Conservation (phyloP, 2,888 invertebrate genomes). For the Acanthosepion pharaonis region DNA sequence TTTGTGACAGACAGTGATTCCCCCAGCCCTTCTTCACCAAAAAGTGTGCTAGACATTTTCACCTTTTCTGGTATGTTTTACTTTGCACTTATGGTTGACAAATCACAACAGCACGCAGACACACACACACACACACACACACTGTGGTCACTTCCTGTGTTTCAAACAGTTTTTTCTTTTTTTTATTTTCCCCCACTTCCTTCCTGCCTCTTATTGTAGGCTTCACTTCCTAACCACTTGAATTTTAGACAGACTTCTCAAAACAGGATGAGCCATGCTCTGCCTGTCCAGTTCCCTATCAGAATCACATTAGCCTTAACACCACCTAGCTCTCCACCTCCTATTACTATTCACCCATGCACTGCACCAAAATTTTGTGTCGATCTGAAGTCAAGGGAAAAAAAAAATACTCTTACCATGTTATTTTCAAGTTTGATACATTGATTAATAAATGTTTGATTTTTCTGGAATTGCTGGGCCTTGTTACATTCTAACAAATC, state of each 20-base stretch:
- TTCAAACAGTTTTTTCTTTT: not conserved
- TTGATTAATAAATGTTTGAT: too few relatives aligned
- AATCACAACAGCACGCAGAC: not conserved
- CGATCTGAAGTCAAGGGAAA: not conserved
- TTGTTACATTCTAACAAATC: too few relatives aligned
- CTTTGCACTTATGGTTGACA: constrained; percentile 42
- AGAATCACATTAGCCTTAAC: not conserved
- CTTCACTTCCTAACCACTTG: not conserved
- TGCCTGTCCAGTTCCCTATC: not conserved
- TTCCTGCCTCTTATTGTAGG: not conserved
- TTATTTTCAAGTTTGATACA: not conserved
- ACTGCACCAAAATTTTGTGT: not conserved
- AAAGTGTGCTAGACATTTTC: constrained; percentile 46
- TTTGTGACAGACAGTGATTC: constrained; percentile 43
- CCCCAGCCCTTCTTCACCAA: constrained; percentile 43
- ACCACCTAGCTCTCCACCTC: constrained; percentile 4
- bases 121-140: not conserved
- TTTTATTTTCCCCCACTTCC: not conserved
- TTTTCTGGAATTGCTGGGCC: too few relatives aligned
- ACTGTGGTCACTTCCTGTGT: not conserved
- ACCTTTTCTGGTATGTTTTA: constrained; percentile 45
- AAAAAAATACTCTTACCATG: not conserved
- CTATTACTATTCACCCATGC: not conserved
- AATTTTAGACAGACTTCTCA: not conserved
- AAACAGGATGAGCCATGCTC: not conserved